Percentiles rank a stretch among this genome's conserved stretches.
Conservation (phyloP, 2,797 vertebrate species). For the Sciurus carolinensis region DNA sequence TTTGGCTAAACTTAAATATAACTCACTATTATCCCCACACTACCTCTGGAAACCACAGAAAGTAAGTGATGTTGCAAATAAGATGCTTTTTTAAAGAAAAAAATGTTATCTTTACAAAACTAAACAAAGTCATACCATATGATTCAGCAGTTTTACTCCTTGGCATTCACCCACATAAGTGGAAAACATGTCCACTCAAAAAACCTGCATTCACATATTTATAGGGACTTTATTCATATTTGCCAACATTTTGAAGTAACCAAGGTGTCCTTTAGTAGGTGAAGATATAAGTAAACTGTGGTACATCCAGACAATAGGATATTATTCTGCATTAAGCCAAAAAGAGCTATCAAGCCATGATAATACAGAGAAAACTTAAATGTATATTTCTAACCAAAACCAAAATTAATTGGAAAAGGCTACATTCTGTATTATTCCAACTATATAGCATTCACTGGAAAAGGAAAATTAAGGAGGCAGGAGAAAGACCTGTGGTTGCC, state of each 20-base stretch:
- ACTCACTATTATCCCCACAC: neutral
- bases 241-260: neutral
- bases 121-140: neutral
- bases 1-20: neutral
- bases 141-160: neutral
- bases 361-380: neutral
- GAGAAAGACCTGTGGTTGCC: neutral
- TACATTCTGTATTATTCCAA: neutral
- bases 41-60: neutral
- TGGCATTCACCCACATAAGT: neutral
- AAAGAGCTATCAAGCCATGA: neutral
- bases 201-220: neutral
- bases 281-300: neutral
- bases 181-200: neutral
- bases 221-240: neutral
- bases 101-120: neutral
- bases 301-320: neutral
- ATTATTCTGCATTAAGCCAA: neutral
- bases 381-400: neutral
- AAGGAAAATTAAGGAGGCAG: neutral
- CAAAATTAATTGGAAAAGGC: neutral
- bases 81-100: neutral
- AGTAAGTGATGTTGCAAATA: neutral
- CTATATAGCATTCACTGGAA: neutral
- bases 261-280: neutral